Conservation (phyloP, 2,113 vertebrate species). For the Anser brachyrhynchus region DNA sequence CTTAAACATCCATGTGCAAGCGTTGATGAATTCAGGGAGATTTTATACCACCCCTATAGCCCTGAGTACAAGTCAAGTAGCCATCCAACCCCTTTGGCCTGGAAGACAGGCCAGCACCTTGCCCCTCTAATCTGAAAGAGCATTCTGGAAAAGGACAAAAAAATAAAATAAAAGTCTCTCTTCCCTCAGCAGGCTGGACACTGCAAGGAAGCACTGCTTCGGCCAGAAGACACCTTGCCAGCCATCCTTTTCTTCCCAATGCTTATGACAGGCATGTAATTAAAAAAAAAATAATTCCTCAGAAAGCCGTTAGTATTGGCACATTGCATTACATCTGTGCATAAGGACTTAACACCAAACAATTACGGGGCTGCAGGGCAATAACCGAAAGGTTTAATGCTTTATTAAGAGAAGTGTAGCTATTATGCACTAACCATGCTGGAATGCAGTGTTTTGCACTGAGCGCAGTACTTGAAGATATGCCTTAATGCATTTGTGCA, state of each 20-base stretch:
- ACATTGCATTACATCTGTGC: not conserved
- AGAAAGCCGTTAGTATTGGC: not conserved
- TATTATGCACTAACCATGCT: not conserved
- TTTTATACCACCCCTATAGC: not conserved
- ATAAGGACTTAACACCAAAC: not conserved
- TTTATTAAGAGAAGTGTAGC: not conserved
- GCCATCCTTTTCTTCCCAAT: not conserved
- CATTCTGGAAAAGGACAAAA: not conserved
- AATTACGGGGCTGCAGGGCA: not conserved
- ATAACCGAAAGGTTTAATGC: not conserved
- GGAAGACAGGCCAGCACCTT: not conserved
- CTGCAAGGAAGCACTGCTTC: not conserved
- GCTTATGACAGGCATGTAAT: not conserved
- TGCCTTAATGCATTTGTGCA: not conserved
- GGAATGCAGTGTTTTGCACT: constrained; percentile 5
- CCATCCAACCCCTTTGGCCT: not conserved
- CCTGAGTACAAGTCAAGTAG: not conserved
- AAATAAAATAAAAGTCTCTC: not conserved
- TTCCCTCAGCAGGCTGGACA: not conserved
- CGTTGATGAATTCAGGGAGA: not conserved
- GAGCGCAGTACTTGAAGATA: not conserved
- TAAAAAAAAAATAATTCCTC: not conserved
- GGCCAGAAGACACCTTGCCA: not conserved
- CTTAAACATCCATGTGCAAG: not conserved
- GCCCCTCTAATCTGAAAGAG: not conserved